Base-by-base conservation (phyloP, 2,113 vertebrate genomes). In the Numida meleagris region DNA sequence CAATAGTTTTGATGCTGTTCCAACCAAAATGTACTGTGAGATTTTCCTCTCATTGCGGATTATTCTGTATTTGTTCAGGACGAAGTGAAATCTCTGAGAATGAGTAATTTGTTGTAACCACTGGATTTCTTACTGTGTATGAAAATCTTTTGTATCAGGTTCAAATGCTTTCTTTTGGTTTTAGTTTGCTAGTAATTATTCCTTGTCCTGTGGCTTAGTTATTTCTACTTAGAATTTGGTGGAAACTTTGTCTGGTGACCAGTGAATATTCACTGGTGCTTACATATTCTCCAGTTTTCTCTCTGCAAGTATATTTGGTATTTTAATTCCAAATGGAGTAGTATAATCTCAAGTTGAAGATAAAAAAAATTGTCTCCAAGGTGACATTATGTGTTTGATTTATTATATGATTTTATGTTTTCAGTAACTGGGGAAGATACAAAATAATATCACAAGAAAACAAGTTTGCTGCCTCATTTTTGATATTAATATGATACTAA, bases 31-130 rank as follows among this genome's bases (percentile, higher is more conserved):
- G 4, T 84, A 87, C 17, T 46, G 33, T 61, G 86, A 70, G 8
- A 86, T 87, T 89, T 94, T 80, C 19, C 15, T 58, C 25, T 84
- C 45, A 11, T 17, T 67, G 13, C 74, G 12, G 21, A 63, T 90
- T 91, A 53, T 38, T 70, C 29, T 81, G 7, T 48, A 34, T 86
- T 95, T 95, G 48, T 76, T 88, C 46, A 93, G 55, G 24, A 93
- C 14, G 62, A 29, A 46, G 14, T 68, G 6, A 11, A 34, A 48
- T 18, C 14, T 36, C 62, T 80, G 55, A 83, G 68, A 93, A 86
- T 61, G 34, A 59, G n/a, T 33, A 88, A 83, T 90, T 89, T 83
- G 43, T 36, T 95, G 96, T 88, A 95, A 88, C 88, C 25, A 75
- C 3, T 75, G 33, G 14, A 50, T 91, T 93, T 82, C 17, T 94